phyloP scores from a whole-genome alignment of 2,888 invertebrate species.

The Zele albiditarsus region DNA sequence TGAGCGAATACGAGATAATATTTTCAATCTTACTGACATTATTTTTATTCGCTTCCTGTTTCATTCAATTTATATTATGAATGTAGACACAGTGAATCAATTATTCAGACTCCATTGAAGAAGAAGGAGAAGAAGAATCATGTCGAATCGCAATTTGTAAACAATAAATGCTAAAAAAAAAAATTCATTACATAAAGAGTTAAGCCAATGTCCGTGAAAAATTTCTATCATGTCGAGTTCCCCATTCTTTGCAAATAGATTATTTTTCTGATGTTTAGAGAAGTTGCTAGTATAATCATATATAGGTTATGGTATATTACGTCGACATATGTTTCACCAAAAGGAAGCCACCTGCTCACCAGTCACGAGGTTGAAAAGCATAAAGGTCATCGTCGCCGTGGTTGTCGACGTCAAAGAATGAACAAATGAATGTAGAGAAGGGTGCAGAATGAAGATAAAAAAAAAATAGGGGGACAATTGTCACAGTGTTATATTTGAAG shows the following conservation, averaged over 20 bases:
- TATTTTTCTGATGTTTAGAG: conserved; percentile 4
- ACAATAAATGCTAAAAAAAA: background rate
- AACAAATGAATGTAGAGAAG: background rate
- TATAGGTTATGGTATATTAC: conserved; percentile 3
- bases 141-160: background rate
- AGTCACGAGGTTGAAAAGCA: background rate
- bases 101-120: too few relatives aligned
- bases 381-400: conserved; percentile 13
- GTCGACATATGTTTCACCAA: conserved; percentile 4
- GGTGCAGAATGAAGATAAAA: background rate
- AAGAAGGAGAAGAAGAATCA: conserved; percentile 19
- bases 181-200: background rate
- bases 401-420: background rate
- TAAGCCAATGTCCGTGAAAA: background rate
- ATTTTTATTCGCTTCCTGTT: too few relatives aligned
- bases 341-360: conserved; percentile 4
- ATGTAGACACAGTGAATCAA: too few relatives aligned
- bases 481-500: conserved; percentile 1
- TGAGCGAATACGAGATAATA: too few relatives aligned
- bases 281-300: background rate
- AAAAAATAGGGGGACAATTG: background rate
- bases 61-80: too few relatives aligned
- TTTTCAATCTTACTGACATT: too few relatives aligned
- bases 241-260: background rate
- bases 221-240: background rate